Base-by-base conservation (phyloP, 1,140 invertebrate species). In the Oryzaephilus surinamensis region DNA sequence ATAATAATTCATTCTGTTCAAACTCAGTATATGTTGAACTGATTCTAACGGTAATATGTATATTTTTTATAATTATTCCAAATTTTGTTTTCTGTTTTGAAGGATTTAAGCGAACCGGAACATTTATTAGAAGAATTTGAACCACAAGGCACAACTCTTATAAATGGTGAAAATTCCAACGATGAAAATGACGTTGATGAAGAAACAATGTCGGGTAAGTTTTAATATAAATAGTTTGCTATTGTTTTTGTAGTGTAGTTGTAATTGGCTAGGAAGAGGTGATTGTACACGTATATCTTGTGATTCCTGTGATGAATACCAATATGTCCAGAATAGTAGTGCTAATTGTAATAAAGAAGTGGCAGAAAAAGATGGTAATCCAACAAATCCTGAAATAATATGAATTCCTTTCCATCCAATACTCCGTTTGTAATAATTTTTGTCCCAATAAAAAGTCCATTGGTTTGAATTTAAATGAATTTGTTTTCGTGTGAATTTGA, bases 191-290 rank as follows among this genome's bases (percentile, higher is more conserved):
- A 62, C 44, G 55, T 61, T 0, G 58, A 61, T 45, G 45, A 87
- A 48, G 84, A 88, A 67, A 84, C 82, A 2, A 84, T 88, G 77
- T 85, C 77, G 57, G 83, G 79, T 80, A 61, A 65, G 45, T 54
- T 10, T 21, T 11, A 35, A 31, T 16, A 24, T 14, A 3, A 19
- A 26, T 27, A 11, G 20, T 32, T 17, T 43, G 11, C 29, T 30
- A 12, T 11, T 36, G 14, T 17, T 12, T 41, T 33, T 26, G 11
- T 29, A 36, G 17, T 29, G n/a, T 13, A 40, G 32, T 24, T 6
- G 13, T 4, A 38, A 7, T 11, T 38, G 4, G 15, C 26, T 30
- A 45, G n/a, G 42, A 35, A 31, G 38, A 28, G 46, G 41, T 19
- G 44, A 52, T 44, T 48, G 23, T 34, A 44, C 37, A 38, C 43